Conservation (phyloP, 2,113 vertebrate genomes). For the Otus sunia region DNA sequence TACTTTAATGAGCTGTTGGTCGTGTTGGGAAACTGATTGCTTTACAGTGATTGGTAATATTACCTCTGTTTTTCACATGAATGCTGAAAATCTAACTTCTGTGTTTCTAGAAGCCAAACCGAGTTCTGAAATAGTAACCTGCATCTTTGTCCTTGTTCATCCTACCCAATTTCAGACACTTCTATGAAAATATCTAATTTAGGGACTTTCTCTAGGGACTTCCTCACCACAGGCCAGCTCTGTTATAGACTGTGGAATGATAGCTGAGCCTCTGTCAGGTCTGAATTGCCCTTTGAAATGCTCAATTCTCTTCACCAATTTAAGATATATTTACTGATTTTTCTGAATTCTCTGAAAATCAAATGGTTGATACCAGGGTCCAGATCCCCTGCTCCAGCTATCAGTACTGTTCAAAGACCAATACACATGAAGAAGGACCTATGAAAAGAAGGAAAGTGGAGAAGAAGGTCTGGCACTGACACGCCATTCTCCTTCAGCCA, state of each 20-base stretch:
- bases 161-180: neutral
- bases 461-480: neutral
- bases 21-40: neutral
- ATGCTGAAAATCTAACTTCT: neutral
- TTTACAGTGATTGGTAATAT: neutral
- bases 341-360: neutral
- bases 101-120: neutral
- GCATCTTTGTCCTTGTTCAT: neutral
- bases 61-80: neutral
- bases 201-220: neutral
- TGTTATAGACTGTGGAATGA: neutral
- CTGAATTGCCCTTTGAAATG: neutral
- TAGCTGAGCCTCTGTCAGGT: neutral
- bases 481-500: neutral
- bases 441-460: neutral
- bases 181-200: neutral
- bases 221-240: neutral
- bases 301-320: neutral
- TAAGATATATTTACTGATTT: neutral
- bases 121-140: neutral
- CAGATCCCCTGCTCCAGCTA: neutral
- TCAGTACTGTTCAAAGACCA: neutral
- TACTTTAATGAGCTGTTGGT: neutral
- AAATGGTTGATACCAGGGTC: neutral
- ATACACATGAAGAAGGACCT: neutral